These are phyloP conservation scores for Lasioglossum vierecki DNA, from an alignment of 2,888 invertebrate genomes.

Conservation along the genomic window DNA sequence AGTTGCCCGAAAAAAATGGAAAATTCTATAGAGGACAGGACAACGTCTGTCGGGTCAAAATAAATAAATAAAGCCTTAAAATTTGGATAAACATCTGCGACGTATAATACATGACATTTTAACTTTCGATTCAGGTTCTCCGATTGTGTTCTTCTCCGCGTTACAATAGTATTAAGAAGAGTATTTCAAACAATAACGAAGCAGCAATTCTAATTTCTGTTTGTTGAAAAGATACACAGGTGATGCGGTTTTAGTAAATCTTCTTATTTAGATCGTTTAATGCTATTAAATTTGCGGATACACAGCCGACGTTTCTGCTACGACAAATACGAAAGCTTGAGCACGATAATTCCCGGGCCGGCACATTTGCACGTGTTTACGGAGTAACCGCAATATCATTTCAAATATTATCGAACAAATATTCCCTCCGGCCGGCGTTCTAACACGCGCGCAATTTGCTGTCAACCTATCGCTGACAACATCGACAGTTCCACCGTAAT, in stretches of 20 bases:
- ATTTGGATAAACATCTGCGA: background rate
- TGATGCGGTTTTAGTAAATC: conserved; percentile 21
- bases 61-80: no score
- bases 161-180: background rate
- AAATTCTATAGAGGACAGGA: no score
- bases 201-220: background rate
- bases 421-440: conserved; percentile 41
- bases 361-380: conserved; percentile 27
- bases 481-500: conserved; percentile 11
- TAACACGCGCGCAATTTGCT: conserved; percentile 10
- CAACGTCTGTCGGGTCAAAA: no score
- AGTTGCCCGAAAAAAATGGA: no score
- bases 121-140: background rate
- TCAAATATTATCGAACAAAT: conserved; percentile 57
- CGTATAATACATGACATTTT: background rate
- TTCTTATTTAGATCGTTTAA: conserved; percentile 26
- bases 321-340: conserved; percentile 16
- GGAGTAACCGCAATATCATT: conserved; percentile 27
- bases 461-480: background rate
- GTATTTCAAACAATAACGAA: background rate
- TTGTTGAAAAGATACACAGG: background rate
- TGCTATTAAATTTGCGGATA: conserved; percentile 24
- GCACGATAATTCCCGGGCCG: conserved; percentile 33
- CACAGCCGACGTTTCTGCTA: conserved; percentile 7
- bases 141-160: background rate